Percentiles rank a stretch among this genome's conserved stretches.
phyloP scores from a whole-genome alignment of 1,140 invertebrate genomes.

The Papilio machaon region DNA sequence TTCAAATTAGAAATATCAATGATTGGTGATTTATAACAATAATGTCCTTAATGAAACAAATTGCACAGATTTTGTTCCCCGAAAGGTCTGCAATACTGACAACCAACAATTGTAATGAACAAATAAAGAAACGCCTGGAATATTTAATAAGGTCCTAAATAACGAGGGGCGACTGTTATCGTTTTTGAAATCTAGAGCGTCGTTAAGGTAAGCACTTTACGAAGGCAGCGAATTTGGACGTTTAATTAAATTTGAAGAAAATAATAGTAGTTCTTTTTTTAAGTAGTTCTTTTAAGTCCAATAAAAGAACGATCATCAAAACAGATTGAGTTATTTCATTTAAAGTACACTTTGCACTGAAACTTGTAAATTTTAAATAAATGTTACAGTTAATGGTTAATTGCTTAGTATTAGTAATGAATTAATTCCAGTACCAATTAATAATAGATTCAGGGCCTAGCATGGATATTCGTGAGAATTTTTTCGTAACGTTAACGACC shows the following conservation, averaged over 20 bases:
- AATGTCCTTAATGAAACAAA: neutral
- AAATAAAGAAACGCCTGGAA: constrained; percentile 14
- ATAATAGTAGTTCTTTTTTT: neutral
- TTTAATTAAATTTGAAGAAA: constrained; percentile 11
- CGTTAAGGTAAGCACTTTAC: constrained; percentile 23
- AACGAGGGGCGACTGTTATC: constrained; percentile 1
- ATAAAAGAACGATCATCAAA: neutral
- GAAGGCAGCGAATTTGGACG: constrained; percentile 14
- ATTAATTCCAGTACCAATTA: too few relatives aligned
- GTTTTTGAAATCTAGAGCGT: constrained; percentile 20
- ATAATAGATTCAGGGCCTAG: too few relatives aligned
- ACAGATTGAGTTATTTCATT: neutral
- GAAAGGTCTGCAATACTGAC: neutral
- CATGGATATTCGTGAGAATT: too few relatives aligned
- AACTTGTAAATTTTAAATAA: neutral
- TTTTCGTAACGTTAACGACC: too few relatives aligned
- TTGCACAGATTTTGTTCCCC: neutral
- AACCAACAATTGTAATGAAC: constrained; percentile 6
- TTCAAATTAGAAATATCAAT: neutral
- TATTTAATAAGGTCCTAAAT: constrained; percentile 14
- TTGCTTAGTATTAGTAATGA: neutral
- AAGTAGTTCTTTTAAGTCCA: neutral
- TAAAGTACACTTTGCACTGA: neutral
- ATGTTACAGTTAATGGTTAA: neutral
- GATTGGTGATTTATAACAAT: neutral